A percentile compares a stretch with the other conserved stretches of the same genome.
Conservation (phyloP, 1,140 invertebrate genomes). For the Cyclina sinensis region DNA sequence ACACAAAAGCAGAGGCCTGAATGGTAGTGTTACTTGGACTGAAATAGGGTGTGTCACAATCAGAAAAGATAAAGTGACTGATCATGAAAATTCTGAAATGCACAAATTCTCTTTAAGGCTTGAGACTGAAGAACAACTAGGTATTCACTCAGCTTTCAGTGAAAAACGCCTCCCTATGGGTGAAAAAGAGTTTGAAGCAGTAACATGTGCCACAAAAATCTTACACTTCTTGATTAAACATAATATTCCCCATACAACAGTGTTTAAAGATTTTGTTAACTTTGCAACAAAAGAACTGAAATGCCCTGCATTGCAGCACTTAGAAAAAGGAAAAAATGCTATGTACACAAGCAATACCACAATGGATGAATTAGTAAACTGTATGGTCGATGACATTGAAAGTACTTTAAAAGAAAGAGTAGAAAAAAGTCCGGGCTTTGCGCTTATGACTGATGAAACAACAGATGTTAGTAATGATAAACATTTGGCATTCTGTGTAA, state of each 20-base stretch:
- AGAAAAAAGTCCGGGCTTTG: conserved; percentile 20
- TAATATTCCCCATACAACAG: conserved; percentile 15
- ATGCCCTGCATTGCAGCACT: too few species aligned
- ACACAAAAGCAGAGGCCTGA: conserved; percentile 23
- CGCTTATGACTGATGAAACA: conserved; percentile 12
- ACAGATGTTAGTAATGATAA: conserved; percentile 6
- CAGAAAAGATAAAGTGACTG: conserved; percentile 22
- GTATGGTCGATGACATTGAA: conserved; percentile 15
- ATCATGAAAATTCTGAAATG: conserved; percentile 50
- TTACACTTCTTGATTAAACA: conserved; percentile 11
- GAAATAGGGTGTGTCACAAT: conserved; percentile 18
- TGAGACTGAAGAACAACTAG: conserved; percentile 47
- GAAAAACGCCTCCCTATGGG: conserved; percentile 22
- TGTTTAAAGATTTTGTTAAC: too few species aligned
- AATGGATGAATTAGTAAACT: neutral
- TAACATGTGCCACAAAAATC: neutral
- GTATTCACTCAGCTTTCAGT: neutral
- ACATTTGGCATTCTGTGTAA: too few species aligned
- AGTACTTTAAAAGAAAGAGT: neutral
- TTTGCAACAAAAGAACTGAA: too few species aligned
- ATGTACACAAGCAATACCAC: conserved; percentile 30
- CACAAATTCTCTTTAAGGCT: neutral
- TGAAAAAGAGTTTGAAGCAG: conserved; percentile 9
- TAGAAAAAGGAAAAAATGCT: too few species aligned
- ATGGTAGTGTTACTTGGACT: conserved; percentile 40